Conservation (phyloP, 2,113 vertebrate genomes). For the Catharus bicknelli region DNA sequence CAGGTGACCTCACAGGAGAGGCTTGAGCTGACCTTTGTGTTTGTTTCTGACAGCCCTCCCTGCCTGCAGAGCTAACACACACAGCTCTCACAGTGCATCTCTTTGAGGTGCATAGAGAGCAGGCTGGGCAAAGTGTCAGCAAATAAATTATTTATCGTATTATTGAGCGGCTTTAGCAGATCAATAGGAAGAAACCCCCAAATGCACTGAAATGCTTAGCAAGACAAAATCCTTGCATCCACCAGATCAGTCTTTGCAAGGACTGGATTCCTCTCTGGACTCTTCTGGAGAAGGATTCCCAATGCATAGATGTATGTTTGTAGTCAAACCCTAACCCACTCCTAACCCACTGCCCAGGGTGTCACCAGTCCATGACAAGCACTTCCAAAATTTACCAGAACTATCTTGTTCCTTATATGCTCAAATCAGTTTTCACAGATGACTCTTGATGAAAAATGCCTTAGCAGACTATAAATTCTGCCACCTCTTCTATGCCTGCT, state of each 20-base stretch:
- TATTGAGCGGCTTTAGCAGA: background rate
- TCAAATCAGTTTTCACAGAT: background rate
- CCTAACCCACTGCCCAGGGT: background rate
- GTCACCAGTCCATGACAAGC: background rate
- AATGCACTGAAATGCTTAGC: background rate
- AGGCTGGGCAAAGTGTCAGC: background rate
- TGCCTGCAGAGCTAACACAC: background rate
- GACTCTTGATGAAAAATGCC: background rate
- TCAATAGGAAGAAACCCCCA: background rate
- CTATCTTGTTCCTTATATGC: background rate
- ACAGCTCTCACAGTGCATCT: background rate
- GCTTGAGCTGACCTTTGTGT: background rate
- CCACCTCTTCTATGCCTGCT: background rate
- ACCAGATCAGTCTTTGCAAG: background rate
- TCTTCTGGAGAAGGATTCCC: background rate
- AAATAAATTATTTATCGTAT: conserved; percentile 14
- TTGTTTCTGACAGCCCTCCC: background rate
- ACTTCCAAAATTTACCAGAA: background rate
- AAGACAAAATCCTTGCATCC: background rate
- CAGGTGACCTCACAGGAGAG: background rate
- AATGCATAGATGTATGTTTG: rapidly evolving
- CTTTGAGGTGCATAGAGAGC: background rate
- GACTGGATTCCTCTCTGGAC: background rate
- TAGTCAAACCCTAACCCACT: background rate
- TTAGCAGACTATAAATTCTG: conserved; percentile 18